Percentiles rank a stretch among this genome's conserved stretches.
Conservation (phyloP, 2,113 vertebrate species). For the Dascyllus trimaculatus region DNA sequence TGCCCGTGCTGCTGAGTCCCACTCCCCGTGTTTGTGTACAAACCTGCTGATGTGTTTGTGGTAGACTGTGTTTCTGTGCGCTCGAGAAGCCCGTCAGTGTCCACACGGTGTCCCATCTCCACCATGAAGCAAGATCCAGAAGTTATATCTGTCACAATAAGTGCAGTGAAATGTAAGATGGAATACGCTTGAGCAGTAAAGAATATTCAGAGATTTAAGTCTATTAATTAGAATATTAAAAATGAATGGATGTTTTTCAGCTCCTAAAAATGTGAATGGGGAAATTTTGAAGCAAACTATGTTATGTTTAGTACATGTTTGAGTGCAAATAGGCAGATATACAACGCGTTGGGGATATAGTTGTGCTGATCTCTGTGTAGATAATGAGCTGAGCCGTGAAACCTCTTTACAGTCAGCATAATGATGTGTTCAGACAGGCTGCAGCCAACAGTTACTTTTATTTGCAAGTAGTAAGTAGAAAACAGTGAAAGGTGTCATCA, state of each 20-base stretch:
- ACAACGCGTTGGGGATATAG: not conserved
- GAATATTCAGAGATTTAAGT: too few relatives aligned
- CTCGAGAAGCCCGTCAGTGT: not conserved
- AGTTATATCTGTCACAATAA: not conserved
- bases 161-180: not conserved
- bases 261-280: too few relatives aligned
- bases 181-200: too few relatives aligned
- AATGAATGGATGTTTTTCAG: too few relatives aligned
- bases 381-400: not conserved
- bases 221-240: too few relatives aligned
- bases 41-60: constrained; percentile 34
- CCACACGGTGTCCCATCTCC: constrained; percentile 18
- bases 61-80: constrained; percentile 30
- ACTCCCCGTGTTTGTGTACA: constrained; percentile 4
- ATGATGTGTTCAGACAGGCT: too few relatives aligned
- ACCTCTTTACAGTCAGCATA: not conserved
- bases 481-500: too few relatives aligned
- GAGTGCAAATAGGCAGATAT: not conserved
- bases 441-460: too few relatives aligned
- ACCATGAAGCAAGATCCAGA: not conserved
- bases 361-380: not conserved
- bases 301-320: not conserved
- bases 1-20: constrained; percentile 36
- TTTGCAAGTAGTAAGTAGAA: too few relatives aligned
- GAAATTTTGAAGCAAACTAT: not conserved